Conservation (phyloP, 2,797 vertebrate species). For the Xenops minutus region DNA sequence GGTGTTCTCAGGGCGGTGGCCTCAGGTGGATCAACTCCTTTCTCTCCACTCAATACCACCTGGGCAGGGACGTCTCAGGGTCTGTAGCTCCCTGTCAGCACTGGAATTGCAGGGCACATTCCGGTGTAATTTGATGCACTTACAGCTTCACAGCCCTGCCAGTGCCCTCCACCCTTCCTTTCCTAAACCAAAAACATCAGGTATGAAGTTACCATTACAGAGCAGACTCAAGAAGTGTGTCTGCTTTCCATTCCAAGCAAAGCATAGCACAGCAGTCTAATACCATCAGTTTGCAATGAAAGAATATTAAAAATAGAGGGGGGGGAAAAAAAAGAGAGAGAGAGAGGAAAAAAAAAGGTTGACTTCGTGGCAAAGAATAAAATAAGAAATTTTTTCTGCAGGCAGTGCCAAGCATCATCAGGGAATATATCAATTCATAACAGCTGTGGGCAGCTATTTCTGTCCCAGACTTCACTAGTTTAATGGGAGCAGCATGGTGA, state of each 20-base stretch:
- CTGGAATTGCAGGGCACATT: background rate
- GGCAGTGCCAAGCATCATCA: background rate
- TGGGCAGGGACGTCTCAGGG: background rate
- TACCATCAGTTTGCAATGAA: background rate
- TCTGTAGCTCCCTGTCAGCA: background rate
- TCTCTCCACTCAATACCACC: background rate
- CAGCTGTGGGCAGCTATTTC: slow-evolving; percentile 60
- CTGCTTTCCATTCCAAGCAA: slow-evolving; percentile 31
- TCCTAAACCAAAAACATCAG: background rate
- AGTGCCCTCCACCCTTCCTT: background rate
- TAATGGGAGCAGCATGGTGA: slow-evolving; percentile 7
- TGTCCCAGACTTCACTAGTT: slow-evolving; percentile 20
- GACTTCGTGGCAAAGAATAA: slow-evolving; percentile 4
- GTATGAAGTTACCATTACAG: background rate
- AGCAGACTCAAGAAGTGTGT: background rate
- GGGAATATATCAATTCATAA: slow-evolving; percentile 21
- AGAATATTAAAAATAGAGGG: slow-evolving; percentile 3
- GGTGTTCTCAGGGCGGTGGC: background rate
- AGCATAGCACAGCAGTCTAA: background rate
- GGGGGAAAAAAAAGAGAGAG: background rate
- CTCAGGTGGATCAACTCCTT: background rate
- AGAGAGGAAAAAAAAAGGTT: background rate
- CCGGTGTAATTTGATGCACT: background rate
- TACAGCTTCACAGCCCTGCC: background rate
- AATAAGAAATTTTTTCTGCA: slow-evolving; percentile 5